Percentiles rank a stretch among this genome's conserved stretches.
phyloP scores from a whole-genome alignment of 23 tunicate species.

The Trididemnum miniatum region DNA sequence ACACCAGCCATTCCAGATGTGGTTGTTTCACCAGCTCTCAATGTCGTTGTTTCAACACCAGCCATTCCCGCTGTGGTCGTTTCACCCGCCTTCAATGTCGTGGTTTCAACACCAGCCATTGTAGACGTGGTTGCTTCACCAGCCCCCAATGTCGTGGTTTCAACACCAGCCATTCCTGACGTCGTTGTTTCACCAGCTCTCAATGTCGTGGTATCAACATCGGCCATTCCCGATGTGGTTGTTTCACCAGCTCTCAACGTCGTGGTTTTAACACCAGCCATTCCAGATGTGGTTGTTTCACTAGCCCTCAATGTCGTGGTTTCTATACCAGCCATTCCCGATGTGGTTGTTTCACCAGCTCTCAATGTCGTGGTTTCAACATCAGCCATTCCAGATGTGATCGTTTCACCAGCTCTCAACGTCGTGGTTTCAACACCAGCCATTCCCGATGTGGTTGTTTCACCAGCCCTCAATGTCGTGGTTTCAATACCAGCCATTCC shows the following conservation, averaged over 20 bases:
- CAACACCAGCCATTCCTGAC: neutral
- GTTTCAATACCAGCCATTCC: constrained; percentile 13
- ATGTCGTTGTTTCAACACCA: neutral
- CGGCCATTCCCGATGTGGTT: constrained; percentile 31
- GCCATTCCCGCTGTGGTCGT: neutral
- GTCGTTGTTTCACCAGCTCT: constrained; percentile 30
- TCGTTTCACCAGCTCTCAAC: neutral
- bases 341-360: constrained; percentile 8
- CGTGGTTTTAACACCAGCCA: constrained; percentile 20
- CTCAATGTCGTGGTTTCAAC: constrained; percentile 31
- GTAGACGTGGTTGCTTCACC: constrained; percentile 4
- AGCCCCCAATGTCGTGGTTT: constrained; percentile 3
- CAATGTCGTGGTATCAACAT: constrained; percentile 6
- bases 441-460: constrained; percentile 5
- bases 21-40: constrained; percentile 6
- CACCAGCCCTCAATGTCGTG: neutral
- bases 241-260: constrained; percentile 12
- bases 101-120: constrained; percentile 12
- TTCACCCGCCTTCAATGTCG: constrained; percentile 10
- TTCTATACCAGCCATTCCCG: constrained; percentile 1
- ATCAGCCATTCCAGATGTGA: neutral
- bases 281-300: constrained; percentile 15
- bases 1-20: neutral
- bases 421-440: constrained; percentile 4
- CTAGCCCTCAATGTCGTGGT: constrained; percentile 16